Conservation (phyloP, 2,113 vertebrate species). For the Psilopogon haemacephalus region DNA sequence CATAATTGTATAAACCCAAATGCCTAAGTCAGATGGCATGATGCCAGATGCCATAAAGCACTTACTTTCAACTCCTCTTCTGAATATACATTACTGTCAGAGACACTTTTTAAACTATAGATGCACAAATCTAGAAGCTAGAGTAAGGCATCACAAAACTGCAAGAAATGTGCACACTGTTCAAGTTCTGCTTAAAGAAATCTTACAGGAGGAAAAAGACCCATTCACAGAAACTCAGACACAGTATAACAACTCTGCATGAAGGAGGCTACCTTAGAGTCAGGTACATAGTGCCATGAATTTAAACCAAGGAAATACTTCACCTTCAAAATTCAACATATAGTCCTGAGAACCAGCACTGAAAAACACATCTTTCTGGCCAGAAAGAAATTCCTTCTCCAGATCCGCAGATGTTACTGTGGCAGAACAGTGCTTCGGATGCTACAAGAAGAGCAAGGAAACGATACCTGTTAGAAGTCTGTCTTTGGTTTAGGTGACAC, state of each 20-base stretch:
- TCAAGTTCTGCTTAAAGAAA: not conserved
- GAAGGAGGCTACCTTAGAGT: not conserved
- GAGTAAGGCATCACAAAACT: not conserved
- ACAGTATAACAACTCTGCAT: not conserved
- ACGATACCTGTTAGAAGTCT: not conserved
- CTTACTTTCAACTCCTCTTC: not conserved
- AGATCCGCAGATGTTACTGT: slow-evolving; percentile 73
- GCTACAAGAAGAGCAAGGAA: slow-evolving; percentile 58
- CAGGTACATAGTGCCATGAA: not conserved
- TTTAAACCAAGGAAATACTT: not conserved
- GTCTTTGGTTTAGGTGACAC: not conserved
- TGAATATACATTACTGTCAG: not conserved
- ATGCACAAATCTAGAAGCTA: not conserved
- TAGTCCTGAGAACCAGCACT: slow-evolving; percentile 78
- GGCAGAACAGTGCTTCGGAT: slow-evolving; percentile 62
- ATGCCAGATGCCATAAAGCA: not conserved
- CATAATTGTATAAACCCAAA: not conserved
- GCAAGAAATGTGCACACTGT: not conserved
- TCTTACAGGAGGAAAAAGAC: not conserved
- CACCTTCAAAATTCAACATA: slow-evolving; percentile 78
- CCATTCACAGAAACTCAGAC: not conserved
- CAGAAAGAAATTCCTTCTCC: slow-evolving; percentile 69
- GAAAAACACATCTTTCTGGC: slow-evolving; percentile 62
- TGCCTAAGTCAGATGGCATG: not conserved
- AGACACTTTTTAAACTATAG: not conserved